Evolutionary conservation across 2,888 invertebrate genomes (phyloP), one percentile per base, ranked within the genome.

Genomic region (Caenorhabditis sp.): DNA sequence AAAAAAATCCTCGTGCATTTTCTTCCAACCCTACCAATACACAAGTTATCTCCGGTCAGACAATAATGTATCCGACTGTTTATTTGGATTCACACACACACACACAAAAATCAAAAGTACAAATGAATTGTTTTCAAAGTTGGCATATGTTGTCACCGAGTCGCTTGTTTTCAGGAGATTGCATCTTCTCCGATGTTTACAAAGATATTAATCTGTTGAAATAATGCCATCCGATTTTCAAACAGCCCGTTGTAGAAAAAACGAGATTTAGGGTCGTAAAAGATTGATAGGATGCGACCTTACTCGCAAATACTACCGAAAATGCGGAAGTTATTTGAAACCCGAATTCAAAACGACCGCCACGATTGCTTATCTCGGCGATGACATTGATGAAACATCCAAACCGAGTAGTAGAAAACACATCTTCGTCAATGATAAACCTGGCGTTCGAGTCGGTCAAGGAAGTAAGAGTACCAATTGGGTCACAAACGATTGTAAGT

Each of bases 271-370:
- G n/a, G n/a, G 37, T 55, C 30, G 65, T 55, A 65, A 66, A 39
- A 13, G 30, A 56, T 22, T 66, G 66, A 66, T 65, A 24, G 45
- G 37, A 46, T 55, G 45, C 27, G 55, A 65, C 55, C 65, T 65
- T 55, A 55, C 66, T 66, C 39, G 22, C n/a, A 48, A 45, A 55
- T 45, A 39, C 39, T 55, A 46, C 17, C n/a, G 27, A 15, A 68
- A 50, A 68, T n/a, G 43, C 56, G 66, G 66, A 68, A 68, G 66
- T 58, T 58, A 50, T 68, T 58, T n/a, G 32, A 24, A 68, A 58
- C 20, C 48, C 53, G 41, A 58, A 68, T 50, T 68, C 50, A 37
- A 68, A 58, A 58, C 48, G 48, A 5, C 17, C 56, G 27, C 66
- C 56, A 48, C 39, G 30, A 39, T 68, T 58, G 11, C 32, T 68